A percentile compares a stretch with the other conserved stretches of the same genome.
These are phyloP conservation scores for Lathamus discolor DNA, from an alignment of 2,113 vertebrate species.

Conservation along the genomic window DNA sequence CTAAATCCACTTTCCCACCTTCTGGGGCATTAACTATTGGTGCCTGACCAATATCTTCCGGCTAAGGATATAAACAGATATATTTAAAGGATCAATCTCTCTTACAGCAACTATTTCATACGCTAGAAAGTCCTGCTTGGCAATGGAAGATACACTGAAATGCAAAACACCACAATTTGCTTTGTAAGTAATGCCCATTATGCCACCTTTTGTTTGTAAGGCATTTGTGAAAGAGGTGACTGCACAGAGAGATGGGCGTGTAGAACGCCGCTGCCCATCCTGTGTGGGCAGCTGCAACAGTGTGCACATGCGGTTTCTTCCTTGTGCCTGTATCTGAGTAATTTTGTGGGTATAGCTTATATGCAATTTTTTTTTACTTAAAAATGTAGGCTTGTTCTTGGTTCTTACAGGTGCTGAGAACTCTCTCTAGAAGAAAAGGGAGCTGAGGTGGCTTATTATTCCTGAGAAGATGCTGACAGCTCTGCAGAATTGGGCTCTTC, in stretches of 20 bases:
- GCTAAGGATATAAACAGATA: constrained; percentile 80
- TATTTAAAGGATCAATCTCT: constrained; percentile 53
- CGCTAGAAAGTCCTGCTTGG: neutral
- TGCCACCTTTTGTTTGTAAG: neutral
- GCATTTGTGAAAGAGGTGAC: neutral
- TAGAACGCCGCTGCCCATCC: neutral
- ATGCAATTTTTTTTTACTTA: neutral
- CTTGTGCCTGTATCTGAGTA: neutral
- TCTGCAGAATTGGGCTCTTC: neutral
- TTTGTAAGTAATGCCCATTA: neutral
- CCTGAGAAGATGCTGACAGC: neutral
- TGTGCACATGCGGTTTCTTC: neutral
- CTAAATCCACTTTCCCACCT: constrained; percentile 97
- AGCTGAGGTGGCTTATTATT: neutral
- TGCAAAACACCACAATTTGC: neutral
- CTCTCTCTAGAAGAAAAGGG: neutral
- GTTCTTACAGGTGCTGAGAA: neutral
- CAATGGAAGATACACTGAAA: neutral
- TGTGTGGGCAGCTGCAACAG: neutral
- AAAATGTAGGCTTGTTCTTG: neutral
- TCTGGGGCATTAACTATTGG: constrained; percentile 90
- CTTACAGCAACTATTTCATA: constrained; percentile 16
- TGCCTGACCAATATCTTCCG: constrained; percentile 95
- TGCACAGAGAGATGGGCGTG: neutral
- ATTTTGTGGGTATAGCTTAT: neutral